phyloP scores from a whole-genome alignment of 92 coral and sea anemone species.

The Epizoanthus stellaris region DNA sequence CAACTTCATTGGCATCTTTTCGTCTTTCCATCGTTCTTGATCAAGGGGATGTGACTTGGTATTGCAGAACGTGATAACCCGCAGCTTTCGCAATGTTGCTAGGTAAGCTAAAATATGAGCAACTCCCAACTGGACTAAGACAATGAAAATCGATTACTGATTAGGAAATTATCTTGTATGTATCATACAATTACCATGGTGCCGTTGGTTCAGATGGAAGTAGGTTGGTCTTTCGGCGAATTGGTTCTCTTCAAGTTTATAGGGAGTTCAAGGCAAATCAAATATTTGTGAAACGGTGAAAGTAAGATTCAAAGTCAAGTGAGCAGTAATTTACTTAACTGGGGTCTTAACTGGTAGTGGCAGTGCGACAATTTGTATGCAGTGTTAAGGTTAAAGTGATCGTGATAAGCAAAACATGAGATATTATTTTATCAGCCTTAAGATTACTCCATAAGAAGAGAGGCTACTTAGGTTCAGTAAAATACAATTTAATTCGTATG shows the following conservation, averaged over 20 bases:
- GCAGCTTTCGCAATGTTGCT: slow-evolving; percentile 21
- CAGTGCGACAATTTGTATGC: background rate
- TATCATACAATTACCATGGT: background rate
- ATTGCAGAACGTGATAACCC: background rate
- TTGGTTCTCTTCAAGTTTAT: no score
- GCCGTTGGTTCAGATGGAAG: background rate
- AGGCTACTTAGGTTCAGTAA: no score
- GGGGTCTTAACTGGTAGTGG: background rate
- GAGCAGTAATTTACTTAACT: background rate
- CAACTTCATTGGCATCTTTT: background rate
- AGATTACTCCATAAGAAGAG: no score
- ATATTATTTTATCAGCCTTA: no score
- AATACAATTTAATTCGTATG: no score
- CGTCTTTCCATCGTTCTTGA: background rate
- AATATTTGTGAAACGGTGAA: no score
- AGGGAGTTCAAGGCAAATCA: no score
- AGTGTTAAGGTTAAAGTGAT: slow-evolving; percentile 25
- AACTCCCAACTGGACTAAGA: background rate
- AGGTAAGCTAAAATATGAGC: slow-evolving; percentile 23
- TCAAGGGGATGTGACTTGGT: background rate
- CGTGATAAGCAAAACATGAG: background rate
- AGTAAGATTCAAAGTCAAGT: background rate
- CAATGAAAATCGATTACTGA: background rate
- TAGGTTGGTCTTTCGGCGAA: background rate
- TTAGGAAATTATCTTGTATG: background rate